Percentiles rank a stretch among this genome's conserved stretches.
Evolutionary conservation across 2,888 invertebrate genomes (phyloP).

Genomic region (Hecatera dysodea): DNA sequence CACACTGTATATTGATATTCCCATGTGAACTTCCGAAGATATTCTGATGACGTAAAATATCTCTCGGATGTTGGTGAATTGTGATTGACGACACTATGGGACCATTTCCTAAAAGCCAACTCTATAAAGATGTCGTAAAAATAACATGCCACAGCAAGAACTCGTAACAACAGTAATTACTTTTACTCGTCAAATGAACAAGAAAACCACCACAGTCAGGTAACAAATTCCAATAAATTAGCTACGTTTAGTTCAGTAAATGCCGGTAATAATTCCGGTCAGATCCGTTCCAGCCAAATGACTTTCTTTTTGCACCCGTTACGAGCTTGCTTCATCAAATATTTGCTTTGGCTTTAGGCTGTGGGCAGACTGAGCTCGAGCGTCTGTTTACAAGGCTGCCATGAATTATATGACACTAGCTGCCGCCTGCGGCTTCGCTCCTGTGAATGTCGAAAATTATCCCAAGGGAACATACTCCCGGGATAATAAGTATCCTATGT

Average conservation of each 20-base stretch:
- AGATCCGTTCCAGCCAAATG: constrained; percentile 35
- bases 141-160: not conserved
- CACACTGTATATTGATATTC: constrained; percentile 10
- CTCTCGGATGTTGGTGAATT: not conserved
- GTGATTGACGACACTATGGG: constrained; percentile 11
- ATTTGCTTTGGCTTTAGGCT: not conserved
- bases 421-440: too few species aligned
- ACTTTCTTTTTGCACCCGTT: constrained; percentile 39
- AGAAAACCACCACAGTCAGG: constrained; percentile 21
- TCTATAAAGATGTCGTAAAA: not conserved
- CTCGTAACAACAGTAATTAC: not conserved
- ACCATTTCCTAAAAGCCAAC: not conserved
- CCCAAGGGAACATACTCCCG: too few species aligned
- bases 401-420: too few species aligned
- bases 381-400: too few species aligned
- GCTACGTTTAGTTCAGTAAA: constrained; percentile 40
- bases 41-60: not conserved
- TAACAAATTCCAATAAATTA: constrained; percentile 52
- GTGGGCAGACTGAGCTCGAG: not conserved
- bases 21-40: not conserved
- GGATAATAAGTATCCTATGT: too few species aligned
- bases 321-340: constrained; percentile 20
- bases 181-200: constrained; percentile 19
- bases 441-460: too few species aligned
- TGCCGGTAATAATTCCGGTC: constrained; percentile 36